Base-by-base conservation (phyloP, 2,797 vertebrate genomes). In the Discoglossus pictus region DNA sequence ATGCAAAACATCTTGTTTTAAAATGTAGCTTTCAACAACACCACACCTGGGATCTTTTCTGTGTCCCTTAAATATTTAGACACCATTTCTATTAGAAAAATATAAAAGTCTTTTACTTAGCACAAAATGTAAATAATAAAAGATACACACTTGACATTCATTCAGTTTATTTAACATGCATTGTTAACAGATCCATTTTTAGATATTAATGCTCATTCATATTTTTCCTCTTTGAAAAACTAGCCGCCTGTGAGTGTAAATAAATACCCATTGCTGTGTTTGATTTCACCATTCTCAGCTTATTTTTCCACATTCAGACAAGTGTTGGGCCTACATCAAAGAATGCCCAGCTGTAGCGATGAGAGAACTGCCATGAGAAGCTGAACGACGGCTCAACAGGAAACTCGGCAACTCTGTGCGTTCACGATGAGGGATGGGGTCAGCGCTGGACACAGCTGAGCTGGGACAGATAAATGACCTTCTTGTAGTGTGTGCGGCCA, bases 241-340 rank as follows among this genome's bases (percentile, higher is more conserved):
- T 5, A 31, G 21, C 21, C n/a, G 17, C 48, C 27, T 16, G 3
- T 15, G 18, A 8, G 53, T 51, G 6, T 48, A 48, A 48, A 56
- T 38, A 18, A n/a, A 20, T 31, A 12, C 21, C 10, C 7, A 12
- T 2, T 11, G 20, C 10, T 25, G n/a, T n/a, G n/a, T 25, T 48
- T 48, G 23, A 24, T 48, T 54, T 18, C 51, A 54, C 18, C 1
- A 18, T 20, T 40, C 18, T 56, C 53, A 39, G 46, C 38, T 25
- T n/a, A n/a, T n/a, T 40, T 40, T 51, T 31, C 47, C 20, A 51
- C 35, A 27, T 39, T 58, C 20, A 31, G 27, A 31, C 27, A 8
- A 56, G 18, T 42, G 36, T 23, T 27, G 23, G 24, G 55, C 15
- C 21, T 55, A 25, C 15, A 43, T 59, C 55, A 59, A 59, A 59